These are phyloP conservation scores for Ligdia adustata DNA, from an alignment of 2,888 invertebrate genomes.

Conservation along the genomic window DNA sequence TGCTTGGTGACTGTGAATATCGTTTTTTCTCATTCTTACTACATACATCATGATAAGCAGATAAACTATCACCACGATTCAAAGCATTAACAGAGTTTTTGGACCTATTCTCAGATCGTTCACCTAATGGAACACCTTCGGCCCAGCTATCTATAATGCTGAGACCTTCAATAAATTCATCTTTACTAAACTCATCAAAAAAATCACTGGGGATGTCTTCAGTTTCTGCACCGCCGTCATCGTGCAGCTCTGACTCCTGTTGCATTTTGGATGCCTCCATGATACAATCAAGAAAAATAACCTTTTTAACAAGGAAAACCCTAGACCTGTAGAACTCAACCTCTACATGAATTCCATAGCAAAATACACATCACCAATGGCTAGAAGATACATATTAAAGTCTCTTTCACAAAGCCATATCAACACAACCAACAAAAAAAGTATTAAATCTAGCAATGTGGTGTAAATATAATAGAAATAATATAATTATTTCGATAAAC, in stretches of 20 bases:
- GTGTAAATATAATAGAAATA: too few relatives aligned
- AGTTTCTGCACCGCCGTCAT: slow-evolving; percentile 45
- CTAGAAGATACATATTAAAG: too few relatives aligned
- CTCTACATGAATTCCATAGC: too few relatives aligned
- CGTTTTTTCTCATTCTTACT: slow-evolving; percentile 26
- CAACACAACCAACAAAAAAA: too few relatives aligned
- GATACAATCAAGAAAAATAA: slow-evolving; percentile 3
- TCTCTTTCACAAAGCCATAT: too few relatives aligned
- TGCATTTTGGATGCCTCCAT: slow-evolving; percentile 22
- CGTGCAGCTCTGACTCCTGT: slow-evolving; percentile 19
- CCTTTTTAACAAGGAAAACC: too few relatives aligned
- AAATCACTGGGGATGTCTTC: slow-evolving; percentile 79
- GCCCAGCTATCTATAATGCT: slow-evolving; percentile 78
- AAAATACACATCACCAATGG: too few relatives aligned
- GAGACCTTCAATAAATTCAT: slow-evolving; percentile 75
- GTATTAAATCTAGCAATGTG: too few relatives aligned
- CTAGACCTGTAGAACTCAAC: too few relatives aligned
- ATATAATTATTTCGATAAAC: too few relatives aligned
- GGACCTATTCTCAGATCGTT: slow-evolving; percentile 47
- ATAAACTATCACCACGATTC: background rate
- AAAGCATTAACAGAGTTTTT: slow-evolving; percentile 51
- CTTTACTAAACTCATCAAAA: slow-evolving; percentile 75
- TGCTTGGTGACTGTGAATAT: slow-evolving; percentile 34
- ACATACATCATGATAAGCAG: background rate
- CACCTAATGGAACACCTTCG: slow-evolving; percentile 43